Percentiles rank a stretch among this genome's conserved stretches.
Evolutionary conservation across 2,797 vertebrate genomes (phyloP).

Genomic region (Microchirus variegatus): DNA sequence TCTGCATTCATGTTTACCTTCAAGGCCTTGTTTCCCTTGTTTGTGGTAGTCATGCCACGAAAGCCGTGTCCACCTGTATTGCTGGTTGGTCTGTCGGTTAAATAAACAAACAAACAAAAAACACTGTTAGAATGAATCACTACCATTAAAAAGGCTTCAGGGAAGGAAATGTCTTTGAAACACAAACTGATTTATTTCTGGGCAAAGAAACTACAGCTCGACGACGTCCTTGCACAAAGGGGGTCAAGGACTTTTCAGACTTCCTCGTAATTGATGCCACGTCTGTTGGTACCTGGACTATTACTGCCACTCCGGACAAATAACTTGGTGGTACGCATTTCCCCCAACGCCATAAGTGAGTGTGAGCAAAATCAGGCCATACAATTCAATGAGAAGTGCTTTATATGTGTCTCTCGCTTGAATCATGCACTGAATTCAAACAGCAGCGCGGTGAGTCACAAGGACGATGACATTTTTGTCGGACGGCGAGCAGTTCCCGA

Average conservation of each 20-base stretch:
- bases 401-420: conserved; percentile 3
- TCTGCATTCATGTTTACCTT: conserved; percentile 81
- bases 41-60: conserved; percentile 98
- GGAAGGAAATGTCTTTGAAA: conserved; percentile 8
- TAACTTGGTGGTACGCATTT: conserved; percentile 12
- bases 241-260: conserved; percentile 70
- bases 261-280: conserved; percentile 43
- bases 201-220: conserved; percentile 24
- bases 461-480: conserved; percentile 40
- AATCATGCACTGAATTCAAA: conserved; percentile 24
- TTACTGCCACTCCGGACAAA: conserved; percentile 45
- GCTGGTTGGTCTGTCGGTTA: conserved; percentile 76
- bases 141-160: background rate
- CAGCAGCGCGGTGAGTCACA: conserved; percentile 20
- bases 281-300: conserved; percentile 40
- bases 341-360: background rate
- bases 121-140: conserved; percentile 19
- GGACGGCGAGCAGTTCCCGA: conserved; percentile 40
- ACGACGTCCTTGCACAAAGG: conserved; percentile 58
- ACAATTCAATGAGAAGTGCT: conserved; percentile 1
- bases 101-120: conserved; percentile 19
- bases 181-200: conserved; percentile 9
- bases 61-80: conserved; percentile 83
- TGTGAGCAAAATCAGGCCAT: conserved; percentile 1
- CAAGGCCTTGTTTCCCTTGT: conserved; percentile 98